Percentiles rank a stretch among this genome's conserved stretches.
These are phyloP conservation scores for Petroica traversi DNA, from an alignment of 2,113 vertebrate genomes.

Conservation along the genomic window DNA sequence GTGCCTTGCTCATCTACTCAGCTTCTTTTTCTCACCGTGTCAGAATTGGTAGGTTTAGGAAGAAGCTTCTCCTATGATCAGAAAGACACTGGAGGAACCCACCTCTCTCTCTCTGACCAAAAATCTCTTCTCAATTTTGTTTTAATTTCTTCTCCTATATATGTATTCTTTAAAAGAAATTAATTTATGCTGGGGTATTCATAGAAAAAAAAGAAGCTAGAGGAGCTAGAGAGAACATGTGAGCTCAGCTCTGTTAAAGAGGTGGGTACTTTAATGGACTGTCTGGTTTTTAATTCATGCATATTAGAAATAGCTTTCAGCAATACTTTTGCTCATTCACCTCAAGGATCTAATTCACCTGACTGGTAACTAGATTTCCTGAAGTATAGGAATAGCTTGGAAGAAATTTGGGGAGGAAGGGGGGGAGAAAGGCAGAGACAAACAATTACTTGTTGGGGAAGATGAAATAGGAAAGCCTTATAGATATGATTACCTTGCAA, in stretches of 20 bases:
- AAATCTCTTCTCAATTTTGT: background rate
- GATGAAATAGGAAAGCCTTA: too few species aligned
- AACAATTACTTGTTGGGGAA: too few species aligned
- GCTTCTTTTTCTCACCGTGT: fast-evolving
- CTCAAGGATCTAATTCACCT: background rate
- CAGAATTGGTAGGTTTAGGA: background rate
- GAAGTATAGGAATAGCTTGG: background rate
- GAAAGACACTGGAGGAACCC: background rate
- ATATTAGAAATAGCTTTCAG: background rate
- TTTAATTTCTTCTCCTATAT: background rate
- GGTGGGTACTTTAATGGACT: background rate
- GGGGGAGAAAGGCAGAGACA: background rate
- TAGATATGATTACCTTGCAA: too few species aligned
- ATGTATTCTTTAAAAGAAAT: background rate
- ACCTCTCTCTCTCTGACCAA: background rate
- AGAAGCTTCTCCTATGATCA: background rate
- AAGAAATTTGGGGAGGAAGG: background rate
- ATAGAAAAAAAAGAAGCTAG: background rate
- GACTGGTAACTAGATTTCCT: background rate
- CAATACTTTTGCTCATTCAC: background rate
- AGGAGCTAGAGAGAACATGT: fast-evolving
- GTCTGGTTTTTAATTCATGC: background rate
- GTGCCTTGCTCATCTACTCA: background rate
- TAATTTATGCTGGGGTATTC: background rate
- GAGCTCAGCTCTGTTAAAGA: background rate